Percentiles rank a stretch among this genome's conserved stretches.
Evolutionary conservation across 2,888 invertebrate species (phyloP).

Genomic region (Drosophila setosimentum): DNA sequence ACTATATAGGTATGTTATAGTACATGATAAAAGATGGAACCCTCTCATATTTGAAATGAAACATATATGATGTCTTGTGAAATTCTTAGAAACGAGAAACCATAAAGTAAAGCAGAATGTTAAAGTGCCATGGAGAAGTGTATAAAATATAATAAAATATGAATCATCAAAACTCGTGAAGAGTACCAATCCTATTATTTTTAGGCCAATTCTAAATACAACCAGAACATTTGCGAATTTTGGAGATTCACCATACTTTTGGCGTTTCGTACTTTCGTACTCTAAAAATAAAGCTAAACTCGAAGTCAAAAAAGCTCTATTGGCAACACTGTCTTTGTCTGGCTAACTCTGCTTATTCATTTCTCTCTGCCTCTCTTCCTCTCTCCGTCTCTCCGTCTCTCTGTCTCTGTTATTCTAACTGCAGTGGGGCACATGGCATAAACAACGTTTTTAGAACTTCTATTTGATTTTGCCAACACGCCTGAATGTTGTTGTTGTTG

Average conservation of each 20-base stretch:
- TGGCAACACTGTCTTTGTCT: not conserved
- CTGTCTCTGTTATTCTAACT: not conserved
- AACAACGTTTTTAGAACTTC: conserved; percentile 63
- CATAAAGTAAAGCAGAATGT: too few relatives aligned
- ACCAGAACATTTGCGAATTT: not conserved
- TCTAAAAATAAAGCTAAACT: not conserved
- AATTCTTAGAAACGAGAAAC: too few relatives aligned
- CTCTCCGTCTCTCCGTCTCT: not conserved
- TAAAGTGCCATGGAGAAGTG: too few relatives aligned
- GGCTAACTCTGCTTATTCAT: not conserved
- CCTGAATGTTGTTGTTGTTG: conserved; percentile 30
- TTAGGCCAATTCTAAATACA: not conserved
- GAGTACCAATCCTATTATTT: not conserved
- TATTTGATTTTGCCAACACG: conserved; percentile 75
- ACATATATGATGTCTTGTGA: too few relatives aligned
- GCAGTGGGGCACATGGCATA: conserved; percentile 37
- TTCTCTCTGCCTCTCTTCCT: not conserved
- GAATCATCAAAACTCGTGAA: too few relatives aligned
- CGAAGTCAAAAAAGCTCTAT: not conserved
- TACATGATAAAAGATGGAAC: not conserved
- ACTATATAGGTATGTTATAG: not conserved
- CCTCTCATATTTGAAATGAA: too few relatives aligned
- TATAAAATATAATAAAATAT: too few relatives aligned
- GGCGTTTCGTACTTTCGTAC: too few relatives aligned
- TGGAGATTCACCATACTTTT: not conserved